These are phyloP conservation scores for Sarcophilus harrisii DNA, from an alignment of 2,797 vertebrate genomes.

Conservation along the genomic window DNA sequence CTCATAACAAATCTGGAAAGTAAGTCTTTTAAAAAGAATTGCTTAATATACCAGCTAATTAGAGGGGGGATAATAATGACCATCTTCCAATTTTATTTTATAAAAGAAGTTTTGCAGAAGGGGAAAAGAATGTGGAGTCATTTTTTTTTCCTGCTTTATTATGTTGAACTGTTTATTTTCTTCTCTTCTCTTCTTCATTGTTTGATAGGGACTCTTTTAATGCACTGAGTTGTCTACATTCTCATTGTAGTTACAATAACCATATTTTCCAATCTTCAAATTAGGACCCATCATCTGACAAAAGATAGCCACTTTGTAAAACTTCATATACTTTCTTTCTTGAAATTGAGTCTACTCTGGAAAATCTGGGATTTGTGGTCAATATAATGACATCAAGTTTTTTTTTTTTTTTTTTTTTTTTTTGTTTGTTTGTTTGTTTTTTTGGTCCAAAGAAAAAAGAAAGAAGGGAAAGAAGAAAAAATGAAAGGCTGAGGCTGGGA, in stretches of 20 bases:
- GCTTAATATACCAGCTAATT: background rate
- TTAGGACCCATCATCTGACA: rapidly evolving
- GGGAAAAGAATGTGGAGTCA: background rate
- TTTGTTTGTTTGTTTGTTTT: no score
- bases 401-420: background rate
- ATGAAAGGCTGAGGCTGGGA: background rate
- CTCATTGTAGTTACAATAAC: rapidly evolving
- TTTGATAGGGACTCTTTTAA: background rate
- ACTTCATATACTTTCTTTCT: background rate
- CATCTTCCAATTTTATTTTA: slow-evolving; percentile 16
- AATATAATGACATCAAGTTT: background rate
- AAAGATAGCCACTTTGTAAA: background rate
- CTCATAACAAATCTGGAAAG: background rate
- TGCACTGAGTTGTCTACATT: rapidly evolving
- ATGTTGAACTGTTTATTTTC: background rate
- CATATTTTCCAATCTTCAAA: background rate
- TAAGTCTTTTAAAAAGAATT: background rate
- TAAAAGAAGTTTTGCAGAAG: background rate
- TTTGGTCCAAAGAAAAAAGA: background rate
- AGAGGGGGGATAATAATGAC: background rate
- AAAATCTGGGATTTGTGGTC: background rate
- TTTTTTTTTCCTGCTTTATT: background rate
- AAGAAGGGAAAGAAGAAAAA: background rate
- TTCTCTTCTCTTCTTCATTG: background rate
- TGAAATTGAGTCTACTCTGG: background rate